Evolutionary conservation across 1,140 invertebrate species (phyloP).

Genomic region (Linepithema humile): DNA sequence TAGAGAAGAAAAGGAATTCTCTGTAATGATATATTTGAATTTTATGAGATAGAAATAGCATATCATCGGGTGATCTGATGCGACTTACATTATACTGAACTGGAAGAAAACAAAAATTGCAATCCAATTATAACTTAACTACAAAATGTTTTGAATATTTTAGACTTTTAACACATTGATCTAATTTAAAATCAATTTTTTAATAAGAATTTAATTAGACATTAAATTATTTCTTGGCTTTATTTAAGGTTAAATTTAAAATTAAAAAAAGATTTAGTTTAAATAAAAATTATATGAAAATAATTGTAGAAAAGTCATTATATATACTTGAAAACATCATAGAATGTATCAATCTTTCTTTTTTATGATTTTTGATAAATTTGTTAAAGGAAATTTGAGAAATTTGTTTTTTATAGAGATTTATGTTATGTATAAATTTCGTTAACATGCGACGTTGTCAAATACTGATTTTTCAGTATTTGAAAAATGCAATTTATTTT

Average conservation of each 20-base stretch:
- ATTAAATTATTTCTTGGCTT: background rate
- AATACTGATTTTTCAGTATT: background rate
- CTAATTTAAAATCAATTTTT: background rate
- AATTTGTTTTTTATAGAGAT: too few relatives aligned
- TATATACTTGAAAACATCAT: background rate
- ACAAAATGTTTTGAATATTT: background rate
- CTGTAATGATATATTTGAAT: conserved; percentile 17
- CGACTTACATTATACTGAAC: background rate
- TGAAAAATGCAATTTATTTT: background rate
- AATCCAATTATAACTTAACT: background rate
- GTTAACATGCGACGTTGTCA: background rate
- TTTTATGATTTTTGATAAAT: background rate
- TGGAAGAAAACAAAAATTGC: background rate
- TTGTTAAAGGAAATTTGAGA: too few relatives aligned
- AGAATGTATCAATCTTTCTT: background rate
- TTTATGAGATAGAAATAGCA: conserved; percentile 31
- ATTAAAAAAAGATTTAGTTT: background rate
- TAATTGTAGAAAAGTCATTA: background rate
- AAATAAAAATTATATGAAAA: background rate
- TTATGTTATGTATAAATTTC: background rate
- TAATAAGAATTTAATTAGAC: background rate
- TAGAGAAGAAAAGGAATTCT: conserved; percentile 1
- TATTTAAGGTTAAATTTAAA: background rate
- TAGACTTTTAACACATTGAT: background rate
- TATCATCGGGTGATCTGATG: background rate